These are phyloP conservation scores for Monodelphis domestica DNA, from an alignment of 2,797 vertebrate species.

Conservation along the genomic window DNA sequence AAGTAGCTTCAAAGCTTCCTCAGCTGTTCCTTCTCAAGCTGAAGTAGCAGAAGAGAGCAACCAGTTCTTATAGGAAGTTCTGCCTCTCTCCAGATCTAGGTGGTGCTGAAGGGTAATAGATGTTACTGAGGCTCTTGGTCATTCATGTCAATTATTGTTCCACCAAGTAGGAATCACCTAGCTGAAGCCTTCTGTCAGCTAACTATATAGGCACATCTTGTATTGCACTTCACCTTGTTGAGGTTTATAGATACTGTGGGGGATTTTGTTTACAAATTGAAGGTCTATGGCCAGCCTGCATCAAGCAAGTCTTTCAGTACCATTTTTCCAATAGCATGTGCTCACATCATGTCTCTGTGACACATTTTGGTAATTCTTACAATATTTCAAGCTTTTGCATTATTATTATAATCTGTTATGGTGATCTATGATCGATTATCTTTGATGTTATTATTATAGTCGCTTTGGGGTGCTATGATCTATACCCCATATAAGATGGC, in stretches of 20 bases:
- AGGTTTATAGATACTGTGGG: not conserved
- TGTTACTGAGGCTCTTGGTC: not conserved
- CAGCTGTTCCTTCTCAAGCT: not conserved
- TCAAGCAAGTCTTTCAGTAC: not conserved
- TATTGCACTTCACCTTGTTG: not conserved
- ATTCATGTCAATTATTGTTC: not conserved
- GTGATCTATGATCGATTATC: not conserved
- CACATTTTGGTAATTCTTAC: not conserved
- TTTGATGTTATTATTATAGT: not conserved
- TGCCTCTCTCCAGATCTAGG: not conserved
- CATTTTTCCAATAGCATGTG: too few species aligned
- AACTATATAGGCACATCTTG: not conserved
- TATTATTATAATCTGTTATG: not conserved
- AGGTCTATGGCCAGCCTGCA: not conserved
- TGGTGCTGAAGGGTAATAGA: not conserved
- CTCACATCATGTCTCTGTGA: too few species aligned
- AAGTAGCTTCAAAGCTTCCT: not conserved
- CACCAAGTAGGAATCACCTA: not conserved
- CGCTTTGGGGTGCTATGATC: not conserved
- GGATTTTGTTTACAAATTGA: not conserved
- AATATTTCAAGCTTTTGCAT: not conserved
- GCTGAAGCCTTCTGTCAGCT: not conserved
- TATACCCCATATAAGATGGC: not conserved
- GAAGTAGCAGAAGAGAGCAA: not conserved
- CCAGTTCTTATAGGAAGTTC: not conserved